These are phyloP conservation scores for Ambastaia sidthimunki DNA, from an alignment of 2,797 vertebrate genomes.

Conservation along the genomic window DNA sequence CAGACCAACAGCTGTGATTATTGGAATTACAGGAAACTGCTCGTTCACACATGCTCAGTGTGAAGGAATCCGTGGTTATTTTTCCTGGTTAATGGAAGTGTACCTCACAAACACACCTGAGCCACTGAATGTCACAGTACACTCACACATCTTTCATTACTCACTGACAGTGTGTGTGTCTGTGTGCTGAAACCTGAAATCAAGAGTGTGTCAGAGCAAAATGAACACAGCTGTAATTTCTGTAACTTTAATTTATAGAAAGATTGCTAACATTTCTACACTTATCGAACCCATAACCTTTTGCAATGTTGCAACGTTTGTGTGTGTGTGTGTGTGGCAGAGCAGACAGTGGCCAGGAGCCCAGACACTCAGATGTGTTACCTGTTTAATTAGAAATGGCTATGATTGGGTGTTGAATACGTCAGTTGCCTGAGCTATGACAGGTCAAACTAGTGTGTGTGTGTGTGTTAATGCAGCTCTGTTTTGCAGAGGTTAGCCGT, in stretches of 20 bases:
- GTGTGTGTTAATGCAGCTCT: neutral
- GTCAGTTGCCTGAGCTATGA: neutral
- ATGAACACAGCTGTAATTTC: neutral
- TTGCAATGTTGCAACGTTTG: neutral
- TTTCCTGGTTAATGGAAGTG: slow-evolving; percentile 52
- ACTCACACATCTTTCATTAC: slow-evolving; percentile 52
- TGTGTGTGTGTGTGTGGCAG: neutral
- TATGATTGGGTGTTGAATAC: slow-evolving; percentile 6
- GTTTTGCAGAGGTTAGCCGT: slow-evolving; percentile 6
- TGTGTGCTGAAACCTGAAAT: slow-evolving; percentile 16
- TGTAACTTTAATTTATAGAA: slow-evolving; percentile 7
- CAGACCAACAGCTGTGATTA: slow-evolving; percentile 54
- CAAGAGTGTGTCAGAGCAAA: slow-evolving; percentile 4
- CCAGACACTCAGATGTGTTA: neutral
- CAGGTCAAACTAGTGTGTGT: neutral
- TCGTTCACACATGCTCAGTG: slow-evolving; percentile 13
- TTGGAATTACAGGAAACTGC: slow-evolving; percentile 30
- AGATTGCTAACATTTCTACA: too few relatives aligned
- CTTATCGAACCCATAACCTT: too few relatives aligned
- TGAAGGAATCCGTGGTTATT: slow-evolving; percentile 43
- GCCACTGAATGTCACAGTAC: slow-evolving; percentile 36
- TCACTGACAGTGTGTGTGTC: slow-evolving; percentile 30
- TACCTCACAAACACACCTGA: slow-evolving; percentile 45
- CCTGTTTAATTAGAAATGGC: slow-evolving; percentile 10
- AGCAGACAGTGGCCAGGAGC: neutral